phyloP scores from a whole-genome alignment of 2,888 invertebrate species.

The Bhutanitis thaidina region DNA sequence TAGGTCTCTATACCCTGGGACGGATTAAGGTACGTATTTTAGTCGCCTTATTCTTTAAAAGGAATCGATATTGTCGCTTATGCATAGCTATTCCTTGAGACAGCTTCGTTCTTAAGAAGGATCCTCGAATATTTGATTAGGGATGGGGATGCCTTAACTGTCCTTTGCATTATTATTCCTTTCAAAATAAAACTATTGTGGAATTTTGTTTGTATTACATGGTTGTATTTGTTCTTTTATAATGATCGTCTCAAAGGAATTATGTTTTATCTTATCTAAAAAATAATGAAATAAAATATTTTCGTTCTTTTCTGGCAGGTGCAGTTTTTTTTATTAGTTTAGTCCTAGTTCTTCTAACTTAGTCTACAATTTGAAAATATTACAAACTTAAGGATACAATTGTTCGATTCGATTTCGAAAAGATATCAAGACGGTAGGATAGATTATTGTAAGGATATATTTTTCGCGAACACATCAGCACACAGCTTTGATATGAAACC shows the following conservation, averaged over 20 bases:
- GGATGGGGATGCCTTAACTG: constrained; percentile 53
- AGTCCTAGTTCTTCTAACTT: too few species aligned
- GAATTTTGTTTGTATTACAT: constrained; percentile 5
- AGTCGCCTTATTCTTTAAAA: constrained; percentile 64
- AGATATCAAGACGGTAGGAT: too few species aligned
- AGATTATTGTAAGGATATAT: too few species aligned
- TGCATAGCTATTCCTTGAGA: constrained; percentile 52
- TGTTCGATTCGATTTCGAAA: too few species aligned
- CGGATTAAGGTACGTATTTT: constrained; percentile 64
- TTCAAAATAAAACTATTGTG: constrained; percentile 16
- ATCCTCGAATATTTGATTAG: constrained; percentile 72
- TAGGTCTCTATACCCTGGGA: constrained; percentile 22
- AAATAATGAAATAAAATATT: too few species aligned
- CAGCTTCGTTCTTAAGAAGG: constrained; percentile 58
- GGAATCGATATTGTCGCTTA: constrained; percentile 67
- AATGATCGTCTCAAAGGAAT: background rate
- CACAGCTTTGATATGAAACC: too few species aligned
- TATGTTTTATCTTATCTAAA: too few species aligned
- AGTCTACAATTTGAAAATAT: too few species aligned
- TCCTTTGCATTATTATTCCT: constrained; percentile 40
- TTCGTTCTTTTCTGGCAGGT: too few species aligned
- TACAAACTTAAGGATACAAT: too few species aligned
- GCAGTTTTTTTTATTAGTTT: too few species aligned
- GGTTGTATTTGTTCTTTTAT: background rate
- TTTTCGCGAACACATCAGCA: too few species aligned